These are phyloP conservation scores for Psix sp. DNA, from an alignment of 1,140 invertebrate genomes.

Conservation along the genomic window DNA sequence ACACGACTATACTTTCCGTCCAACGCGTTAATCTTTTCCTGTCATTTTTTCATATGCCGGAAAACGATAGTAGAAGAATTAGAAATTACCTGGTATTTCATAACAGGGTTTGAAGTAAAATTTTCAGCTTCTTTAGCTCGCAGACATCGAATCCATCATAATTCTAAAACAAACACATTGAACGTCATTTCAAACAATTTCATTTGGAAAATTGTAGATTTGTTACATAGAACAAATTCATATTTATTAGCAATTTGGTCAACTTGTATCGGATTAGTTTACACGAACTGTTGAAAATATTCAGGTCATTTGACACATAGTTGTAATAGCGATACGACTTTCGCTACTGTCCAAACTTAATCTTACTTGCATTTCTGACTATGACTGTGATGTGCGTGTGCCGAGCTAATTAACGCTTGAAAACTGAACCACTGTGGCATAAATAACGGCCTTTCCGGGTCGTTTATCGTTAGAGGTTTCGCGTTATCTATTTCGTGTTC, in stretches of 20 bases:
- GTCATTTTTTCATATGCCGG: too few relatives aligned
- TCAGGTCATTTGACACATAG: too few relatives aligned
- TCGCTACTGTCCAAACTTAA: conserved; percentile 50
- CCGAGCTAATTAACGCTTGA: conserved; percentile 62
- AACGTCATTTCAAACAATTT: not conserved
- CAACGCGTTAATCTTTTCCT: too few relatives aligned
- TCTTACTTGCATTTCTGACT: conserved; percentile 34
- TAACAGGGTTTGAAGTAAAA: conserved; percentile 37
- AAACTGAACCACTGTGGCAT: conserved; percentile 62
- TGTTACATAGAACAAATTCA: too few relatives aligned
- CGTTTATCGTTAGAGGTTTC: conserved; percentile 60
- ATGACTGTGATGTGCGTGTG: conserved; percentile 56
- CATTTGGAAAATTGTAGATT: too few relatives aligned
- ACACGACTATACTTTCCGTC: too few relatives aligned
- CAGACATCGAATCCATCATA: conserved; percentile 27
- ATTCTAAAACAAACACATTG: conserved; percentile 17
- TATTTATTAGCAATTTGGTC: too few relatives aligned
- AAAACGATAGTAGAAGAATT: too few relatives aligned
- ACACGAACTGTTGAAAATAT: too few relatives aligned
- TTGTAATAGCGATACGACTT: conserved; percentile 41
- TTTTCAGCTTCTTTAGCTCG: conserved; percentile 28
- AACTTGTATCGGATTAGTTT: too few relatives aligned
- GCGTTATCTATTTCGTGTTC: conserved; percentile 52
- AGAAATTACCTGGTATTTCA: conserved; percentile 43
- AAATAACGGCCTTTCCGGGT: conserved; percentile 62